phyloP scores from a whole-genome alignment of 2,797 vertebrate species.

The Sebastes flavidus region DNA sequence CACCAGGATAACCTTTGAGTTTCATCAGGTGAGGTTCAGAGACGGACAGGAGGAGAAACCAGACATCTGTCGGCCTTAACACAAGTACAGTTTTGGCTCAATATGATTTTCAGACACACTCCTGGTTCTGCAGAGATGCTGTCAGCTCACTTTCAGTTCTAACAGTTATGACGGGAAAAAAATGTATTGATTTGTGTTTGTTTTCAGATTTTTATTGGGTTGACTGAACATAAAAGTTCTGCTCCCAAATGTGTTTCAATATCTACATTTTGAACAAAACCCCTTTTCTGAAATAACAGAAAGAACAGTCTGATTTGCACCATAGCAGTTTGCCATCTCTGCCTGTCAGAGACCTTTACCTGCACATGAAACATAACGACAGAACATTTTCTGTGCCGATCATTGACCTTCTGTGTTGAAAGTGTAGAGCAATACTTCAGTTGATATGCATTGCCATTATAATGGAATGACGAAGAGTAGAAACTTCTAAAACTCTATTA shows the following conservation, averaged over 20 bases:
- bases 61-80: not conserved
- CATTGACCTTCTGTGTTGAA: conserved; percentile 43
- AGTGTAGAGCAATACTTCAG: conserved; percentile 37
- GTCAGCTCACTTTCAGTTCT: conserved; percentile 7
- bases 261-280: conserved; percentile 6
- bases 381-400: conserved; percentile 27
- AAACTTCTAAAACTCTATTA: conserved; percentile 58
- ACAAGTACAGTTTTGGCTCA: not conserved
- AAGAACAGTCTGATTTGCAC: conserved; percentile 17
- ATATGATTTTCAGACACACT: conserved; percentile 13
- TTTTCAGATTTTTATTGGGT: not conserved
- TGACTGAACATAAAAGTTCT: not conserved
- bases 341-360: conserved; percentile 40
- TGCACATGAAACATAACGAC: conserved; percentile 34
- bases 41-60: conserved; percentile 38
- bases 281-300: not conserved
- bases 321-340: not conserved
- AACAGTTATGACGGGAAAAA: conserved; percentile 4
- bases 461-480: conserved; percentile 45
- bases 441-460: conserved; percentile 33
- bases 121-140: not conserved
- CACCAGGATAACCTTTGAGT: conserved; percentile 43
- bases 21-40: conserved; percentile 38
- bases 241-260: conserved; percentile 2
- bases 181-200: not conserved